These are phyloP conservation scores for Anolis carolinensis DNA, from an alignment of 2,113 vertebrate genomes.

Conservation along the genomic window DNA sequence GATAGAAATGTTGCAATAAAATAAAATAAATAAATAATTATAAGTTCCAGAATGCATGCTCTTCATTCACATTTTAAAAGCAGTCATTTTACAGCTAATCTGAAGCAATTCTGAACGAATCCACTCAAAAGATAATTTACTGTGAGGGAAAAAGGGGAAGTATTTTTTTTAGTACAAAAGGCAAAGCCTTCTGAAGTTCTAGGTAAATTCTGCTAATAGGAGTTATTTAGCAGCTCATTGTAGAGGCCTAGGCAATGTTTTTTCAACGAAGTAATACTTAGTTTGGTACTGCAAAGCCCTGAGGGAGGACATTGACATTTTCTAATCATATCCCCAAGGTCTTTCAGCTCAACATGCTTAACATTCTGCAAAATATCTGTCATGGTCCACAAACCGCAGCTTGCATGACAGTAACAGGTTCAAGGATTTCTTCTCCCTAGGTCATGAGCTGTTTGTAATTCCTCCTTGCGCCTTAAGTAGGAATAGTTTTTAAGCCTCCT, in stretches of 20 bases:
- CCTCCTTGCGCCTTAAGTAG: constrained; percentile 45
- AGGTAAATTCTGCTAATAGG: constrained; percentile 55
- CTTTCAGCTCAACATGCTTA: constrained; percentile 67
- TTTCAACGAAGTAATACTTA: constrained; percentile 61
- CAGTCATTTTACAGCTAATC: constrained; percentile 38
- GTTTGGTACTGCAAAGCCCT: constrained; percentile 59
- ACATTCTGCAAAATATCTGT: constrained; percentile 71
- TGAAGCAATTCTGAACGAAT: constrained; percentile 37
- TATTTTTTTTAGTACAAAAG: constrained; percentile 32
- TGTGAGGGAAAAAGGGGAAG: constrained; percentile 21
- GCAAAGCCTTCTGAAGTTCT: constrained; percentile 41
- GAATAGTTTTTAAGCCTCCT: constrained; percentile 48
- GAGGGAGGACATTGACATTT: constrained; percentile 65
- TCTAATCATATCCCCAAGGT: constrained; percentile 72
- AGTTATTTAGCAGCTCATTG: constrained; percentile 53
- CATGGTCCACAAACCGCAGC: constrained; percentile 70
- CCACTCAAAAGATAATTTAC: constrained; percentile 26
- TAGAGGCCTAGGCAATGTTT: constrained; percentile 63
- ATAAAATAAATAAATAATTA: too few species aligned
- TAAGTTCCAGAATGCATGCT: constrained; percentile 6
- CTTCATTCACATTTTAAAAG: constrained; percentile 21
- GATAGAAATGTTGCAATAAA: too few species aligned
- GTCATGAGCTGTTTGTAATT: constrained; percentile 67
- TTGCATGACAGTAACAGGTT: constrained; percentile 75
- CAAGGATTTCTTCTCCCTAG: constrained; percentile 65